These are phyloP conservation scores for Endotricha flammealis DNA, from an alignment of 2,888 invertebrate species.

Conservation along the genomic window DNA sequence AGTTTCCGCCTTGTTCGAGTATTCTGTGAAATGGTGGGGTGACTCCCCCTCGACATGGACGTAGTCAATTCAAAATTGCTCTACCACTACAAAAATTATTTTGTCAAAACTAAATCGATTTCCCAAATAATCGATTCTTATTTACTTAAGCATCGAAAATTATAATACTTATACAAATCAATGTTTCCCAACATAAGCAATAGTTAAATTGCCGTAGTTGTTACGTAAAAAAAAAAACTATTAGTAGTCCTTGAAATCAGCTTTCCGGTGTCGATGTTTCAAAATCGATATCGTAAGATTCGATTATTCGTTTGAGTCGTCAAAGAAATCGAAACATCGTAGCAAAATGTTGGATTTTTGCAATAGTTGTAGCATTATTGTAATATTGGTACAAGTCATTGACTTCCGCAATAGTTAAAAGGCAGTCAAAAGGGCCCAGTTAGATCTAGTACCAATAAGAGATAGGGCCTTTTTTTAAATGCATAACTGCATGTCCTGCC, in stretches of 20 bases:
- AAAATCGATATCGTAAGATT: constrained; percentile 33
- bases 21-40: too few relatives aligned
- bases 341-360: constrained; percentile 7
- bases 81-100: too few relatives aligned
- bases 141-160: background rate
- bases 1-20: too few relatives aligned
- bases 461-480: too few relatives aligned
- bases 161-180: constrained; percentile 1
- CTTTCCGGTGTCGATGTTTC: constrained; percentile 35
- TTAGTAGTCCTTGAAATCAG: constrained; percentile 34
- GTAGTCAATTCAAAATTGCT: too few relatives aligned
- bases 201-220: constrained; percentile 4
- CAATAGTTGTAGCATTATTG: constrained; percentile 7
- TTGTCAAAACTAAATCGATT: too few relatives aligned
- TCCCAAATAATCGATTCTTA: too few relatives aligned
- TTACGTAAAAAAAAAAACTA: constrained; percentile 3
- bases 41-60: too few relatives aligned
- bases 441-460: too few relatives aligned
- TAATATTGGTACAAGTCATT: constrained; percentile 1
- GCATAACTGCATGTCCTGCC: too few relatives aligned
- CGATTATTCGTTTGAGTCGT: constrained; percentile 20
- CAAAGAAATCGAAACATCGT: constrained; percentile 10
- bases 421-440: too few relatives aligned
- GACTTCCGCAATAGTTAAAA: background rate
- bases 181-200: constrained; percentile 6